Conservation (phyloP, 2,888 invertebrate genomes). For the Coenonympha arcania region DNA sequence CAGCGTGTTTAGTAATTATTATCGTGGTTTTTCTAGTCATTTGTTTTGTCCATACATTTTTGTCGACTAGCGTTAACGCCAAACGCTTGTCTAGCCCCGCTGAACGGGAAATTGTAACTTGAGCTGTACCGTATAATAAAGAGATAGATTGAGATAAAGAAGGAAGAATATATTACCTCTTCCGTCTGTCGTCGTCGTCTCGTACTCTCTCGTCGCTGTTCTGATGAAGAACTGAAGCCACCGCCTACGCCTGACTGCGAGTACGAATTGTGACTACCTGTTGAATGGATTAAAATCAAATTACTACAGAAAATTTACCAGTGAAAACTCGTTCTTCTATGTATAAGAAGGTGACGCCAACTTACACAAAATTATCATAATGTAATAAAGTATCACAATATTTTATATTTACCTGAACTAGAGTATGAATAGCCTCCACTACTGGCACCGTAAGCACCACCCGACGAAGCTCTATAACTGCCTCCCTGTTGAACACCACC, state of each 20-base stretch:
- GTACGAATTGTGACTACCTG: constrained; percentile 46
- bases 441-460: constrained; percentile 28
- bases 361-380: too few species aligned
- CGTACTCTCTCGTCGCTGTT: constrained; percentile 45
- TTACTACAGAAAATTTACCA: neutral
- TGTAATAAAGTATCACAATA: constrained; percentile 7
- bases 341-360: too few species aligned
- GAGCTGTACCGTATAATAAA: too few species aligned
- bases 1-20: too few species aligned
- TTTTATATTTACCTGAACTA: constrained; percentile 45
- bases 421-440: constrained; percentile 53
- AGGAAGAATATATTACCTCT: constrained; percentile 33
- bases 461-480: constrained; percentile 19
- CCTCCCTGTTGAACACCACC: constrained; percentile 29
- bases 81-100: too few species aligned
- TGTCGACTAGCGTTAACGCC: too few species aligned
- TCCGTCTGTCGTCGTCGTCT: constrained; percentile 51
- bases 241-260: constrained; percentile 41
- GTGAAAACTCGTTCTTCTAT: too few species aligned
- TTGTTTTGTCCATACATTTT: too few species aligned
- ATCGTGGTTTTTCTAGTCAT: too few species aligned
- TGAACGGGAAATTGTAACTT: too few species aligned
- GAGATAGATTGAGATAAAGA: too few species aligned
- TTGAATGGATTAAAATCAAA: neutral
- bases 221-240: constrained; percentile 38